Base-by-base conservation (phyloP, 2,888 invertebrate species). In the Tetheella fluctuosa region DNA sequence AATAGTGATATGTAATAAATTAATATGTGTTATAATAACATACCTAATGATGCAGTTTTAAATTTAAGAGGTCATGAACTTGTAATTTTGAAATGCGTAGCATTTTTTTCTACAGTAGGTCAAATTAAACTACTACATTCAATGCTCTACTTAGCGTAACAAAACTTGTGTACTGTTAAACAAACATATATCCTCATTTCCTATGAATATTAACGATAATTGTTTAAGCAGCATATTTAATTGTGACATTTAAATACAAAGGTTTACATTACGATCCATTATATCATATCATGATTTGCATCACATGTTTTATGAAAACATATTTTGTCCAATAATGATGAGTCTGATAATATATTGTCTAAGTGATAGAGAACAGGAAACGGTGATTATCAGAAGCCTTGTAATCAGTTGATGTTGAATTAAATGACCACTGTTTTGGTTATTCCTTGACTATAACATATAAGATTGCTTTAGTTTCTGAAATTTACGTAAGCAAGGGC, bases 131-230 rank as follows among this genome's bases (percentile, higher is more conserved):
- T 48, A 48, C 39, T 6, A 20, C 20, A 48, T 48, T 48, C 48
- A 20, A 48, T 48, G n/a, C 10, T 48, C 17, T 10, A 48, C 20
- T 20, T 48, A 20, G 2, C 15, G 17, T 20, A 10, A 34, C 2
- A 13, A 13, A 34, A n/a, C n/a, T 7, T 30, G 1, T 30, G 13
- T 6, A 7, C 10, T 34, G 48, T 48, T 1, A 5, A 48, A 6
- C 20, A 48, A 48, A 48, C 6, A 15, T 48, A 15, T 48, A 39
- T 39, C 8, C 20, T 17, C 17, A 48, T 20, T 48, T 48, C 48
- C 48, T 48, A 20, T 53, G 8, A 53, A 53, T 53, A 53, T 53
- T 28, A n/a, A 53, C 25, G 54, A 34, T 23, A 53, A 53, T 7
- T 42, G 42, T 42, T 3, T 3, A 6, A 17, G 39, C n/a, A 39